Evolutionary conservation across 1,140 invertebrate species (phyloP), one percentile per base, ranked within the genome.

Genomic region (Nasonia giraulti): DNA sequence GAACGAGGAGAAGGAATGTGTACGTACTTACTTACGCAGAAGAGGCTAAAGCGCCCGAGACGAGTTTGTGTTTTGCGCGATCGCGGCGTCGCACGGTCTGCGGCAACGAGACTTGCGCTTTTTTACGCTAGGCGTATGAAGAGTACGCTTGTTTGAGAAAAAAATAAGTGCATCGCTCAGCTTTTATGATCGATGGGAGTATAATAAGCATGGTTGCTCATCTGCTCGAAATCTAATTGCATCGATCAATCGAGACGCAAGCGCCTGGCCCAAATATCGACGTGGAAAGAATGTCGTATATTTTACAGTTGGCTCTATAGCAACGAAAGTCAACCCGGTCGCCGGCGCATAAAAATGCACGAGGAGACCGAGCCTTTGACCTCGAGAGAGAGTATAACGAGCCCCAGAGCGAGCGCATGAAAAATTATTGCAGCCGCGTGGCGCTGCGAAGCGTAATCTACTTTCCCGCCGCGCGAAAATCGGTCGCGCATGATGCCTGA

Each of bases 401-500:
- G 40, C 33, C 33, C 3, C 40, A 12, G 47, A 12, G 47, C 47
- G 55, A 62, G 68, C 20, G 40, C 78, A 76, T 85, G 83, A 85
- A 80, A 80, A 85, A 85, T 80, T 80, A 85, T 80, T 80, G 12
- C 78, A 31, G 55, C 6, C 55, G 3, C 82, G 62, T 3, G 55
- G 17, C 47, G 47, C 14, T 50, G 47, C 10, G 14, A 12, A 10
- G 75, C 27, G 62, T 81, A 85, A 75, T 80, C 83, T 76, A 85
- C 77, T 85, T 85, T 85, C 83, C 20, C 83, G 78, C n/a, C 8
- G 75, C 75, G 77, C 55, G 77, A 74, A 85, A 85, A 76, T 85
- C 83, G 83, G 83, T 85, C 83, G 73, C 50, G 17, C 71, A 75
- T 80, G 77, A 71, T 55, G 33, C 47, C 47, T 74, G 77, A 80